Evolutionary conservation across 1,140 invertebrate species (phyloP).

Genomic region (Heliothis virescens): DNA sequence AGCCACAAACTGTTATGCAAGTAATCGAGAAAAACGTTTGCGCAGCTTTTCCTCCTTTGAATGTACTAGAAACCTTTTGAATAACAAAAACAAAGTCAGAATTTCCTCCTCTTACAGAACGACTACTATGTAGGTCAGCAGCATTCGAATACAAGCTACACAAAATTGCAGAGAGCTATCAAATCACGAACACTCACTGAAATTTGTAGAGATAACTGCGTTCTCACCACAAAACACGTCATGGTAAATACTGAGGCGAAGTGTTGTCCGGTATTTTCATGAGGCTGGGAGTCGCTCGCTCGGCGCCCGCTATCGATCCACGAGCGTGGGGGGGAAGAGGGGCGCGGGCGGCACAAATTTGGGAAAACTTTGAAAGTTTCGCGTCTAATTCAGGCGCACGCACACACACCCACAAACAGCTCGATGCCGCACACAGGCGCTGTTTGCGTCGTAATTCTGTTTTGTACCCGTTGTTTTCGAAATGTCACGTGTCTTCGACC

Average conservation of each 20-base stretch:
- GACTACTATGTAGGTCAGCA: slow-evolving; percentile 13
- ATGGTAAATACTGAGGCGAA: slow-evolving; percentile 73
- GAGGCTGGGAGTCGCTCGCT: slow-evolving; percentile 71
- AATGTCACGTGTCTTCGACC: slow-evolving; percentile 77
- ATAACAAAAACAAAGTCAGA: not conserved
- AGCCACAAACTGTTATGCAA: not conserved
- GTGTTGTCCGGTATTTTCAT: slow-evolving; percentile 82
- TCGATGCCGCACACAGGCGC: slow-evolving; percentile 71
- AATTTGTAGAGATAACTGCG: slow-evolving; percentile 62
- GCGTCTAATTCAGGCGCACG: slow-evolving; percentile 86
- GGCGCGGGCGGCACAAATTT: slow-evolving; percentile 81
- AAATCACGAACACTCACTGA: slow-evolving; percentile 57
- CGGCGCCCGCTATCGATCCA: slow-evolving; percentile 81
- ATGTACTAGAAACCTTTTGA: not conserved
- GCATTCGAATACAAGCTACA: slow-evolving; percentile 21
- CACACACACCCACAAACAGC: slow-evolving; percentile 75
- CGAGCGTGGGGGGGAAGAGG: slow-evolving; percentile 58
- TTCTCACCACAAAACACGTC: slow-evolving; percentile 74
- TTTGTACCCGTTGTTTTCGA: slow-evolving; percentile 72
- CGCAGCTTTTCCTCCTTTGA: not conserved
- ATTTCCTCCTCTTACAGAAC: slow-evolving; percentile 18
- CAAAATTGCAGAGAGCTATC: slow-evolving; percentile 26
- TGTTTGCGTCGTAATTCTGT: slow-evolving; percentile 76
- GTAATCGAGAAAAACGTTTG: not conserved
- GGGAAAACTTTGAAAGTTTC: slow-evolving; percentile 87